phyloP scores from a whole-genome alignment of 1,140 invertebrate genomes.

The Zelostemma sp. region DNA sequence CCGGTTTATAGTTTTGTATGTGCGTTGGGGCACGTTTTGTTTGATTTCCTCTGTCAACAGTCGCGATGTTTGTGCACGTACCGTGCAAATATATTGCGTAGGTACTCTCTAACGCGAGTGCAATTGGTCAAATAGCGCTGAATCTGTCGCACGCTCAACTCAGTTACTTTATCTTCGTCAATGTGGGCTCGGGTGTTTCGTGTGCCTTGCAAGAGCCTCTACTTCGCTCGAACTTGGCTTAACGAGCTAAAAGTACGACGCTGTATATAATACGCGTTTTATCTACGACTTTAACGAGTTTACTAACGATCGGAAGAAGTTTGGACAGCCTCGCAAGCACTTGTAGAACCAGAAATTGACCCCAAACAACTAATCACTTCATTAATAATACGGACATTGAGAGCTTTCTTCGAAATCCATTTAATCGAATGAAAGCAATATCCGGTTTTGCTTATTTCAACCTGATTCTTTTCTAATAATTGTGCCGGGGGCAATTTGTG shows the following conservation, averaged over 20 bases:
- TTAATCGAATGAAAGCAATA: background rate
- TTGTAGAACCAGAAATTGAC: conserved; percentile 9
- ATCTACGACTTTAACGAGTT: conserved; percentile 36
- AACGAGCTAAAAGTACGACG: conserved; percentile 27
- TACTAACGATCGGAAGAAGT: conserved; percentile 30
- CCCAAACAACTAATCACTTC: conserved; percentile 18
- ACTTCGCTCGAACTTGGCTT: conserved; percentile 17
- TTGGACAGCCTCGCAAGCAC: conserved; percentile 4
- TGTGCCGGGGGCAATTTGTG: background rate
- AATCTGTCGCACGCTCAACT: conserved; percentile 21
- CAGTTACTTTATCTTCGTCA: conserved; percentile 38
- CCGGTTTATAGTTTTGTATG: background rate
- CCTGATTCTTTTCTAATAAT: background rate
- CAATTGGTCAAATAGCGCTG: conserved; percentile 31
- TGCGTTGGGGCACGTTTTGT: background rate
- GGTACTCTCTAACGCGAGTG: conserved; percentile 5
- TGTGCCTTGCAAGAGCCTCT: background rate
- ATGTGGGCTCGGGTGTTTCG: background rate
- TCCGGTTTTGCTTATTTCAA: too few species aligned
- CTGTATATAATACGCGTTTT: conserved; percentile 33
- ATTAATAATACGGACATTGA: conserved; percentile 8
- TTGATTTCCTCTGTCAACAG: too few species aligned
- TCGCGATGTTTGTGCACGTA: too few species aligned
- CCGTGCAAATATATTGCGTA: background rate
- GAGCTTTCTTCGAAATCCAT: background rate